Conservation (phyloP, 2,113 vertebrate species). For the Prietella phreatophila region DNA sequence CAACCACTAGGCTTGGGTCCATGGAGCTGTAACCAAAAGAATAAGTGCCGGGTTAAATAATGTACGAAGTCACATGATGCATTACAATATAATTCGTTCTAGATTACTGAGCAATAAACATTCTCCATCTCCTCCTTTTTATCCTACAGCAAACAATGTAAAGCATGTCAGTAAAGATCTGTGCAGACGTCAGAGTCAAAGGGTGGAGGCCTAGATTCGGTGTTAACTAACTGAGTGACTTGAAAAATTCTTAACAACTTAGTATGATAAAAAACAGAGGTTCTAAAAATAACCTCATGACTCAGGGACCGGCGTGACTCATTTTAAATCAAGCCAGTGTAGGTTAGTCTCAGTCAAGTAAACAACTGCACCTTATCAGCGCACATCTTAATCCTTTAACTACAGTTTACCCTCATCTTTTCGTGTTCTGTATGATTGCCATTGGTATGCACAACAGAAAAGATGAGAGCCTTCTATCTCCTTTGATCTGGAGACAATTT, state of each 20-base stretch:
- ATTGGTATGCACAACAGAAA: constrained; percentile 34
- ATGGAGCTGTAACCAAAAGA: constrained; percentile 59
- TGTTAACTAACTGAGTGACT: constrained; percentile 1
- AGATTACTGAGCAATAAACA: constrained; percentile 6
- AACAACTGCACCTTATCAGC: constrained; percentile 11
- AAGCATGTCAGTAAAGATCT: constrained; percentile 19
- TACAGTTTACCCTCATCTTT: constrained; percentile 26
- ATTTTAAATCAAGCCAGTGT: constrained; percentile 23
- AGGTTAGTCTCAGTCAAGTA: constrained; percentile 8
- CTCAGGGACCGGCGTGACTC: constrained; percentile 46
- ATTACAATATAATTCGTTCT: not conserved
- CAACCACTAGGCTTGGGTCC: constrained; percentile 17
- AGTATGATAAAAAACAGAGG: constrained; percentile 39
- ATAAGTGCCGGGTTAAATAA: not conserved
- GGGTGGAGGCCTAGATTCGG: constrained; percentile 41
- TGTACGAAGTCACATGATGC: not conserved
- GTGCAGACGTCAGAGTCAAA: constrained; percentile 9
- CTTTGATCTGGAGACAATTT: constrained; percentile 51
- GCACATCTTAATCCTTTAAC: constrained; percentile 6
- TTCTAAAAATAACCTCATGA: constrained; percentile 57
- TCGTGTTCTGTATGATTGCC: constrained; percentile 36
- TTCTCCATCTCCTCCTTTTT: not conserved
- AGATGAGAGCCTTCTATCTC: constrained; percentile 9
- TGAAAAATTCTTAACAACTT: constrained; percentile 42
- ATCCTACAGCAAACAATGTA: constrained; percentile 38